Conservation (phyloP, 2,113 vertebrate species). For the Murina feae region DNA sequence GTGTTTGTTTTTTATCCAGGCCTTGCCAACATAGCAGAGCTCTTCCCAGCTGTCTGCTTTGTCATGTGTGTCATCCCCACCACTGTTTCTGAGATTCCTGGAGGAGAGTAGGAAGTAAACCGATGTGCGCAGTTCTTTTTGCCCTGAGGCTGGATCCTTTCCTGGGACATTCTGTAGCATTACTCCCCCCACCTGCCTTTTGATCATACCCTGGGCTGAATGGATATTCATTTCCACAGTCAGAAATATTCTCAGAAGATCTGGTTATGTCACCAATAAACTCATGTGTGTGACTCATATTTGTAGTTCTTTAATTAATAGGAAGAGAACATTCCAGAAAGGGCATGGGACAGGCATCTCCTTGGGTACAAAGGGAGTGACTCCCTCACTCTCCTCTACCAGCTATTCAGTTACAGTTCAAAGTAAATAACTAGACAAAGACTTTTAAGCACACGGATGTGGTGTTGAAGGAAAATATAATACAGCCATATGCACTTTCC, state of each 20-base stretch:
- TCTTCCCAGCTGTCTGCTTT: neutral
- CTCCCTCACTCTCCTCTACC: neutral
- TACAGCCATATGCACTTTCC: neutral
- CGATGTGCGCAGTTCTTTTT: neutral
- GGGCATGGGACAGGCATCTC: neutral
- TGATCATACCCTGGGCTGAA: neutral
- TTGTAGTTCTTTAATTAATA: slow-evolving; percentile 46
- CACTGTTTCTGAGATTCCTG: neutral
- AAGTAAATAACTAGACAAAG: neutral
- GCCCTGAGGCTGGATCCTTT: neutral
- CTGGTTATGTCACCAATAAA: neutral
- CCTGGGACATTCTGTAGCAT: neutral
- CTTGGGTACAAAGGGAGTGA: slow-evolving; percentile 5
- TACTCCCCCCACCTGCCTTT: neutral
- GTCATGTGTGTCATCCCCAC: neutral
- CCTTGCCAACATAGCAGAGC: neutral
- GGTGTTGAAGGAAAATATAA: neutral
- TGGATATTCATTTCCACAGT: neutral
- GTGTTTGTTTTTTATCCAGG: neutral
- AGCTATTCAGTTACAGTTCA: neutral
- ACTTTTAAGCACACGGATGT: neutral
- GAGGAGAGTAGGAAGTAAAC: neutral
- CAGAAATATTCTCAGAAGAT: slow-evolving; percentile 40
- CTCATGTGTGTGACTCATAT: slow-evolving; percentile 52
- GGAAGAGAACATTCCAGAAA: slow-evolving; percentile 53